Base-by-base conservation (phyloP, 2,888 invertebrate genomes). In the Ennomos fuscantarius region DNA sequence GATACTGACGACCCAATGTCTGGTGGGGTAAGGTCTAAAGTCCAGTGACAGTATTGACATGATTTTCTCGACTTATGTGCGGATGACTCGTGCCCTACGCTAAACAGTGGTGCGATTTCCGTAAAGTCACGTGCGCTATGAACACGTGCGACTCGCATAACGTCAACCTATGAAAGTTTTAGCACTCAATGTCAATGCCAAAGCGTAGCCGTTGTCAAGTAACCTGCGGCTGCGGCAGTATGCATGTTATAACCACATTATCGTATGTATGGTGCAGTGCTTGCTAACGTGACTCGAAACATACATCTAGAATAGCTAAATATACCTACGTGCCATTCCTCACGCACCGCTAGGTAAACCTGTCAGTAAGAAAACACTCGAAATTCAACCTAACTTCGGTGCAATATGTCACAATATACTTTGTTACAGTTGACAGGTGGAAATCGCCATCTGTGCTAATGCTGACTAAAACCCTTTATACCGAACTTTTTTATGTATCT, bases 361-460 rank as follows among this genome's bases (percentile, higher is more conserved):
- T 57, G 40, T 24, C 39, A 15, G 32, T 37, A 43, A 31, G 12
- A 33, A 44, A 12, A 36, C 43, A 47, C 5, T 37, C 60, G 8
- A 67, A 40, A 63, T 15, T 45, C 9, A 11, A 60, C 59, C 51
- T 45, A 48, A 57, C 53, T 2, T 8, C 8, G 10, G 11, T 1
- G 9, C 5, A 5, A 13, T 37, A 59, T 10, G 42, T 48, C 31
- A 12, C 13, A 37, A 43, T 44, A 52, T 52, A 8, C 1, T 45
- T 35, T 8, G 11, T 32, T 9, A 32, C 34, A 9, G 10, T 13
- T 9, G 42, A 34, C 55, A 54, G 49, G 57, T 53, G 50, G 35
- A 62, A 44, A 42, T 56, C 44, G 45, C 53, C 61, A 62, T 57
- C 60, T 63, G 63, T 66, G 60, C 55, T 55, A 61, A 63, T 52